Percentiles rank a stretch among this genome's conserved stretches.
Evolutionary conservation across 53 echinoderm and acorn worm genomes (phyloP).

Genomic region (Paracentrotus lividus): DNA sequence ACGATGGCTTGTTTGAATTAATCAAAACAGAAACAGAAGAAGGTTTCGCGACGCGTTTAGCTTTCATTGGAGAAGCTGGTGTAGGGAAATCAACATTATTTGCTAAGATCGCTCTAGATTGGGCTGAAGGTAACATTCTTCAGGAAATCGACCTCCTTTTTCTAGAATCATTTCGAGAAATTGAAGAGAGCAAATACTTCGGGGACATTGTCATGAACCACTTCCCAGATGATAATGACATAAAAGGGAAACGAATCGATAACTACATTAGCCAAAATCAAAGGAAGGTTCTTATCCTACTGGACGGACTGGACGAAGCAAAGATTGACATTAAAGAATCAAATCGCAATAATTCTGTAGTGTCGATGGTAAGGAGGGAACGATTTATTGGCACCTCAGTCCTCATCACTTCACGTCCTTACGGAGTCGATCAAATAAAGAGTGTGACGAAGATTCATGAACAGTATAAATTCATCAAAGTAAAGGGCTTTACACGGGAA

Average conservation of each 20-base stretch:
- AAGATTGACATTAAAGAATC: not conserved
- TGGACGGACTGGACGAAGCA: not conserved
- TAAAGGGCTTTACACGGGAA: not conserved
- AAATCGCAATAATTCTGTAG: not conserved
- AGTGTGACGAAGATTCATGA: not conserved
- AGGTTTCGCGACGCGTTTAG: not conserved
- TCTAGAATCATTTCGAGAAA: not conserved
- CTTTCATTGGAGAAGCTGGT: not conserved
- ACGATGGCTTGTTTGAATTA: not conserved
- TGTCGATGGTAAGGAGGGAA: slow-evolving; percentile 4
- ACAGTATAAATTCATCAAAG: not conserved
- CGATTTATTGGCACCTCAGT: not conserved
- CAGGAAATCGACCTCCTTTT: not conserved
- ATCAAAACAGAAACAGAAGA: not conserved
- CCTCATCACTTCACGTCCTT: not conserved
- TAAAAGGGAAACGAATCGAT: not conserved
- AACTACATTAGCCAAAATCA: not conserved
- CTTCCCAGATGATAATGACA: not conserved
- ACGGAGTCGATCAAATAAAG: not conserved
- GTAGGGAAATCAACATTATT: slow-evolving; percentile 43
- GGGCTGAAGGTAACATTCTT: not conserved
- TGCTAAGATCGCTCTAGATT: not conserved
- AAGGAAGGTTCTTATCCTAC: not conserved
- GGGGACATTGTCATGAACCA: not conserved
- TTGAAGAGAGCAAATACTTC: not conserved